A percentile compares a stretch with the other conserved stretches of the same genome.
These are phyloP conservation scores for Sitobion miscanthi DNA, from an alignment of 1,140 invertebrate genomes.

Conservation along the genomic window DNA sequence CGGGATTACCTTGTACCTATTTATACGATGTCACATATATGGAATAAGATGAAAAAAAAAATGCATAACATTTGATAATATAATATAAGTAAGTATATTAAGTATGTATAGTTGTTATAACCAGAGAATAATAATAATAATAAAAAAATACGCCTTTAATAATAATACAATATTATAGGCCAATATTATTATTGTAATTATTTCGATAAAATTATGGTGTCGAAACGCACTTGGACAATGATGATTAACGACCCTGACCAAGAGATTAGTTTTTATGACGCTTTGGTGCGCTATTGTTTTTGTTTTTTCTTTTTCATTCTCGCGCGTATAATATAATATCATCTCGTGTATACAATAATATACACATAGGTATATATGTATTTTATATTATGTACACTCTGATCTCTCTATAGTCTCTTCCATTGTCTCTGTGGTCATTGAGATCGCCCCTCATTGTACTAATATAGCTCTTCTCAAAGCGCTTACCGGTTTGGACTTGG, in stretches of 20 bases:
- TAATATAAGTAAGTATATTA: no score
- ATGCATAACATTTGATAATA: background rate
- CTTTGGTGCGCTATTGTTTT: conserved; percentile 36
- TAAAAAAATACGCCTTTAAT: background rate
- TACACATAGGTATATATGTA: background rate
- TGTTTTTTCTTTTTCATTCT: background rate
- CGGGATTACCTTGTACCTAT: no score
- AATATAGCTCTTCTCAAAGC: conserved; percentile 6
- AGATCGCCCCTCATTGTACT: conserved; percentile 34
- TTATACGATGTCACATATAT: background rate
- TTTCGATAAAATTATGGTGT: conserved; percentile 52
- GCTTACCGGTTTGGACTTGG: conserved; percentile 22
- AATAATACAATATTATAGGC: background rate
- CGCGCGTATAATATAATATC: background rate
- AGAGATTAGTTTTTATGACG: conserved; percentile 45
- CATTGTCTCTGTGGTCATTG: conserved; percentile 48
- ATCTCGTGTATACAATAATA: background rate
- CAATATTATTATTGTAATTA: conserved; percentile 28
- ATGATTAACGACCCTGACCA: conserved; percentile 54
- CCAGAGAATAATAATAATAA: background rate
- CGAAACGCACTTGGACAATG: conserved; percentile 53
- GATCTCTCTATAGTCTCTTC: background rate
- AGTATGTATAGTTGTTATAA: background rate
- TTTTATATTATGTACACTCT: background rate
- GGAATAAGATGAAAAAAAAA: background rate